phyloP scores from a whole-genome alignment of 2,888 invertebrate genomes.

The Eutolmus rufibarbis region DNA sequence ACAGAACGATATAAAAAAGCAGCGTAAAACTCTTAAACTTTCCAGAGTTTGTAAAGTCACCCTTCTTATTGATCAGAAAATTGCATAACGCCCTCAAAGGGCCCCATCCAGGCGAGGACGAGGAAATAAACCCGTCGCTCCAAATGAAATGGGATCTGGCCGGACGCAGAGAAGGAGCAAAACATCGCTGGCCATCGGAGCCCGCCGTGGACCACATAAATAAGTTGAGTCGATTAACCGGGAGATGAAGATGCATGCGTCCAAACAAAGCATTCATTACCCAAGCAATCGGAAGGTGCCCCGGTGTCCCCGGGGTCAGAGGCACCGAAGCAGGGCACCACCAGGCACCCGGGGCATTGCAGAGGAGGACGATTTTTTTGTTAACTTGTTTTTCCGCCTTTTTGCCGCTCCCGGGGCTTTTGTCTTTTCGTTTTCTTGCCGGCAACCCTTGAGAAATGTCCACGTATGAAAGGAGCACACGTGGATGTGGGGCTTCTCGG shows the following conservation, averaged over 20 bases:
- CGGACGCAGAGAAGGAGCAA: not conserved
- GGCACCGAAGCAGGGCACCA: constrained; percentile 3
- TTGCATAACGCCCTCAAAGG: not conserved
- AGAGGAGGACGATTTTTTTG: not conserved
- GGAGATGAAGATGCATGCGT: constrained; percentile 36
- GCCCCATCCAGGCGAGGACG: not conserved
- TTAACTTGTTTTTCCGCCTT: not conserved
- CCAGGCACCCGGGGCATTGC: not conserved
- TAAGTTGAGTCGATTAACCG: constrained; percentile 31
- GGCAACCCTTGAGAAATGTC: constrained; percentile 10
- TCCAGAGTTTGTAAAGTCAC: not conserved
- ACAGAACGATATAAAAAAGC: too few relatives aligned
- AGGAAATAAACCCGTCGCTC: not conserved
- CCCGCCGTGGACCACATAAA: constrained; percentile 30
- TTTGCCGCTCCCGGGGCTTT: not conserved
- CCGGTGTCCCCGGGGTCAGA: not conserved
- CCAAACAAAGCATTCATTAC: constrained; percentile 39
- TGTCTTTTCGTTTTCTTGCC: constrained; percentile 29
- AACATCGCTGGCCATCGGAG: not conserved
- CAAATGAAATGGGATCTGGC: not conserved
- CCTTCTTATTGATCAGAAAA: not conserved
- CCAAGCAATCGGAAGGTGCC: not conserved
- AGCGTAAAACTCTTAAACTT: too few relatives aligned
- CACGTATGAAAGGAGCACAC: constrained; percentile 29
- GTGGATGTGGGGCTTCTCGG: not conserved